Evolutionary conservation across 2,797 vertebrate genomes (phyloP).

Genomic region (Tapera naevia): DNA sequence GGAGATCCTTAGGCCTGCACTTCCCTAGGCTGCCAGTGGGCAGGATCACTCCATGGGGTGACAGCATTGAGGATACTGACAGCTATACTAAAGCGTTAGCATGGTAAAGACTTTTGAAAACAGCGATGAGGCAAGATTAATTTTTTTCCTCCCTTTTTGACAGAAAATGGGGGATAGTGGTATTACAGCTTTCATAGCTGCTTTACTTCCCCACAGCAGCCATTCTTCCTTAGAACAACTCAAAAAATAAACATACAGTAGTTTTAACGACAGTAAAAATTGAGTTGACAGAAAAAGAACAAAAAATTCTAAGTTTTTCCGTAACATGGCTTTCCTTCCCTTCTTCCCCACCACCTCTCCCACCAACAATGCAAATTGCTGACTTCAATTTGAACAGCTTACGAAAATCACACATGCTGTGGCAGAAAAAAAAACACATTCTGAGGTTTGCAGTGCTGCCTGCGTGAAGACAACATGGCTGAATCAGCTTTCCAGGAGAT

Average conservation of each 20-base stretch:
- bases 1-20: not conserved
- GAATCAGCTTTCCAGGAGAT: not conserved
- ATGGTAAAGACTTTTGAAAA: not conserved
- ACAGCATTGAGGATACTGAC: not conserved
- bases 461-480: accelerated
- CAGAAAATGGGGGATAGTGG: not conserved
- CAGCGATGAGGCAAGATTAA: not conserved
- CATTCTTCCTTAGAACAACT: not conserved
- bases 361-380: not conserved
- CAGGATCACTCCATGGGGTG: not conserved
- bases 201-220: not conserved
- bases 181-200: not conserved
- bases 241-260: not conserved
- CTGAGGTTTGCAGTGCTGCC: not conserved
- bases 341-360: not conserved
- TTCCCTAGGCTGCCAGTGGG: not conserved
- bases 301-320: not conserved
- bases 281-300: not conserved
- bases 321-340: not conserved
- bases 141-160: not conserved
- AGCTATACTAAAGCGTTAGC: not conserved
- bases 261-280: not conserved
- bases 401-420: not conserved
- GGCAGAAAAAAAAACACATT: not conserved
- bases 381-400: not conserved